phyloP scores from a whole-genome alignment of 2,797 vertebrate genomes.

The Lophotriccus pileatus region DNA sequence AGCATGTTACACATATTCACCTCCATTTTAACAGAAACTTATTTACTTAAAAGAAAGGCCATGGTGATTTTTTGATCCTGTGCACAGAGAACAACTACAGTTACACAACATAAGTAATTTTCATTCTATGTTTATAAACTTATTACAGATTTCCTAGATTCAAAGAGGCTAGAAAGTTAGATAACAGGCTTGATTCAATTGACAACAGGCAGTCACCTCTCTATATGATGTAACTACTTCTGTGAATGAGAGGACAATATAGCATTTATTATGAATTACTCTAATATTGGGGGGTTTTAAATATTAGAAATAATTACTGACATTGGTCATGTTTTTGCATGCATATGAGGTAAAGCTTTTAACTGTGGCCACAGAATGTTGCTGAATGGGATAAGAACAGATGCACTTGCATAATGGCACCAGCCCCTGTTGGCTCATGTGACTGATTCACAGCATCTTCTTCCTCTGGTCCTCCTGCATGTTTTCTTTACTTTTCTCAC shows the following conservation, averaged over 20 bases:
- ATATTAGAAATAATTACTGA: neutral
- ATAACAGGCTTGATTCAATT: neutral
- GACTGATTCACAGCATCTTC: neutral
- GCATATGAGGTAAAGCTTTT: neutral
- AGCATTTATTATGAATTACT: neutral
- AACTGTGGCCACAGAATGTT: neutral
- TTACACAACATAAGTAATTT: neutral
- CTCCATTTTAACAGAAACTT: neutral
- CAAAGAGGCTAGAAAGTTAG: neutral
- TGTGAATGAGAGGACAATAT: neutral
- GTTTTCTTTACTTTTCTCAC: neutral
- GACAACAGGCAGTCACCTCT: neutral
- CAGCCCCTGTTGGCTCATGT: neutral
- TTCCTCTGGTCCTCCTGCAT: neutral
- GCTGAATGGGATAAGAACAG: neutral
- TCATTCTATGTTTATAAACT: neutral
- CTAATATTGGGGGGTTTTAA: neutral
- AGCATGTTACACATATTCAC: neutral
- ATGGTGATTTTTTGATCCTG: neutral
- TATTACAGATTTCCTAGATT: neutral
- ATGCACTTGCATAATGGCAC: accelerated
- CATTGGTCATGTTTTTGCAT: neutral
- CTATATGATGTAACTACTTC: neutral
- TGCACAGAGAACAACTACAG: neutral
- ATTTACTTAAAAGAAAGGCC: neutral